Evolutionary conservation across 2,888 invertebrate species (phyloP).

Genomic region (Zele albiditarsus): DNA sequence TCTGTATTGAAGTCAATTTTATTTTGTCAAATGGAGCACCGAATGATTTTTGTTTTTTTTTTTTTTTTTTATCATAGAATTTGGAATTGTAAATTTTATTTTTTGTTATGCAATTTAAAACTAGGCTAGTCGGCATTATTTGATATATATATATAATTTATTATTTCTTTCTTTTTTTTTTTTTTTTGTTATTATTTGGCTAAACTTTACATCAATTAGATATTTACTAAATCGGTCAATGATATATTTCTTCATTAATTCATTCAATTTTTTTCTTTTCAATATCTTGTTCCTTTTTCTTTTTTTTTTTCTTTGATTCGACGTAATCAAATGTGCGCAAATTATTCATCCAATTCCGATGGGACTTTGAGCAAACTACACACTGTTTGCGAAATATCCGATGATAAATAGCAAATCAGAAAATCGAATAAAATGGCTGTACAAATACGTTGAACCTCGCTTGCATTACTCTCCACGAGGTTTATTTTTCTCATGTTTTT

Average conservation of each 20-base stretch:
- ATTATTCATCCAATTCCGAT: not conserved
- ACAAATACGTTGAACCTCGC: not conserved
- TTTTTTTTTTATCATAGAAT: not conserved
- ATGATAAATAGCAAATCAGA: not conserved
- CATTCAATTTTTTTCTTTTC: not conserved
- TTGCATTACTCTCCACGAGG: not conserved
- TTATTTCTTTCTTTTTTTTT: not conserved
- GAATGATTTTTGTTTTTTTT: not conserved
- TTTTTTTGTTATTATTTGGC: not conserved
- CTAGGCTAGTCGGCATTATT: constrained; percentile 18
- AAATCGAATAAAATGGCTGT: not conserved
- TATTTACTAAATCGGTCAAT: not conserved
- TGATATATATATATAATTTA: not conserved
- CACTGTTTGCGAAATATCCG: not conserved
- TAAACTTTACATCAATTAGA: constrained; percentile 10
- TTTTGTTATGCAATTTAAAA: not conserved
- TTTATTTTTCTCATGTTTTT: not conserved
- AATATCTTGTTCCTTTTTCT: not conserved
- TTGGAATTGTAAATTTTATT: not conserved
- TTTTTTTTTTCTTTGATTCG: not conserved
- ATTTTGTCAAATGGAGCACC: not conserved
- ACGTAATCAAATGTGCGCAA: not conserved
- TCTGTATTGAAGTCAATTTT: not conserved
- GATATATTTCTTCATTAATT: not conserved
- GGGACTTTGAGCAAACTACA: not conserved